phyloP scores from a whole-genome alignment of 2,888 invertebrate genomes.

The Polydrusus pterygomalis region DNA sequence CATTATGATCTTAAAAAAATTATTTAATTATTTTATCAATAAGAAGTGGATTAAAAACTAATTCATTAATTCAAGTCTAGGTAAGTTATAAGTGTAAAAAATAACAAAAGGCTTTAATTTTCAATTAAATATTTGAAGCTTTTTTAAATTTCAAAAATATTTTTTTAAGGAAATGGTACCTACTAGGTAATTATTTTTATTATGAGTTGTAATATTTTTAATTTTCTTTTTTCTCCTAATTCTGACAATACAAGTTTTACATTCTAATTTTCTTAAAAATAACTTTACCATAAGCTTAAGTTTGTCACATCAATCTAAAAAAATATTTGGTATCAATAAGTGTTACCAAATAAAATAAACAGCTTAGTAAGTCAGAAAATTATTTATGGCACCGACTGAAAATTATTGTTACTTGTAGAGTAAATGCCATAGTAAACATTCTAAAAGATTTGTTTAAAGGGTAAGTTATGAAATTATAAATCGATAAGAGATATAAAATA shows the following conservation, averaged over 20 bases:
- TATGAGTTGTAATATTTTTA: too few species aligned
- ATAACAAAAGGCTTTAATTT: too few species aligned
- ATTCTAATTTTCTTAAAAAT: background rate
- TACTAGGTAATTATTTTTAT: too few species aligned
- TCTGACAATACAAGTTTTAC: background rate
- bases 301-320: background rate
- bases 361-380: conserved; percentile 21
- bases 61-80: too few species aligned
- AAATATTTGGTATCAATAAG: conserved; percentile 3
- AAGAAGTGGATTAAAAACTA: too few species aligned
- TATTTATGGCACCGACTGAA: conserved; percentile 7
- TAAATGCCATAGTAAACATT: background rate
- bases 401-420: conserved; percentile 19
- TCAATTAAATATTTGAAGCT: too few species aligned
- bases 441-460: conserved; percentile 6
- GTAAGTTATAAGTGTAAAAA: too few species aligned
- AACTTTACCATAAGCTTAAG: background rate
- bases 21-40: too few species aligned
- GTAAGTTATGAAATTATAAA: background rate
- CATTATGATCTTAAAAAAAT: too few species aligned
- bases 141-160: too few species aligned
- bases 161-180: too few species aligned
- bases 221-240: background rate
- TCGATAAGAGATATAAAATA: background rate
- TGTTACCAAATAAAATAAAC: conserved; percentile 35